phyloP scores from a whole-genome alignment of 2,797 vertebrate species.

The Rhynchonycteris naso region DNA sequence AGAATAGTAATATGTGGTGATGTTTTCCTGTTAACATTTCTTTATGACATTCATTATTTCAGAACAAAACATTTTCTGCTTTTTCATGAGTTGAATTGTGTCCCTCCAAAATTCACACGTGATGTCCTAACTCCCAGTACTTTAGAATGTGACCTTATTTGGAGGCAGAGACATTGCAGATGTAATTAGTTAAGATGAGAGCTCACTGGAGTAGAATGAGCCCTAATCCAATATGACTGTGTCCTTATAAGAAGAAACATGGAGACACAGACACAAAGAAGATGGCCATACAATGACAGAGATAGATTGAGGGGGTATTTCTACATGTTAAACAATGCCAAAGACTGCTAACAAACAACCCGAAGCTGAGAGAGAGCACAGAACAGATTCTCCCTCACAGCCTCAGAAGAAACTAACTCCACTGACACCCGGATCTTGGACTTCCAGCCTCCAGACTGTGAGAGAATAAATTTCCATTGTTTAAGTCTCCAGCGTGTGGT shows the following conservation, averaged over 20 bases:
- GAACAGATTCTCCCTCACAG: not conserved
- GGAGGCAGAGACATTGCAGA: not conserved
- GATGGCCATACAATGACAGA: rapidly evolving
- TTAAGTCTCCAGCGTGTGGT: rapidly evolving
- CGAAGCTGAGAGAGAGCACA: not conserved
- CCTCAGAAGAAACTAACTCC: not conserved
- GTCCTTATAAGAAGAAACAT: not conserved
- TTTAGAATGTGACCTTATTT: not conserved
- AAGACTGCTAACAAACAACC: rapidly evolving
- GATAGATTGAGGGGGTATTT: too few relatives aligned
- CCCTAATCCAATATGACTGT: not conserved
- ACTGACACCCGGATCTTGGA: too few relatives aligned
- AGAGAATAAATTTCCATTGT: not conserved
- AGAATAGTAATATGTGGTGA: not conserved
- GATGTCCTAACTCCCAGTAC: not conserved
- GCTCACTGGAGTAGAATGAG: not conserved
- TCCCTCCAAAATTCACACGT: not conserved
- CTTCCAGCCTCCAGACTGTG: not conserved
- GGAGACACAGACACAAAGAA: not conserved
- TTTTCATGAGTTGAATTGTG: not conserved
- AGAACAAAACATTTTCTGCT: not conserved
- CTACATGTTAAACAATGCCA: rapidly evolving
- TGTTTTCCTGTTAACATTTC: not conserved
- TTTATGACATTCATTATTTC: not conserved
- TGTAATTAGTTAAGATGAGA: not conserved